Conservation (phyloP, 2,888 invertebrate genomes). For the Oconnorella tubifera region DNA sequence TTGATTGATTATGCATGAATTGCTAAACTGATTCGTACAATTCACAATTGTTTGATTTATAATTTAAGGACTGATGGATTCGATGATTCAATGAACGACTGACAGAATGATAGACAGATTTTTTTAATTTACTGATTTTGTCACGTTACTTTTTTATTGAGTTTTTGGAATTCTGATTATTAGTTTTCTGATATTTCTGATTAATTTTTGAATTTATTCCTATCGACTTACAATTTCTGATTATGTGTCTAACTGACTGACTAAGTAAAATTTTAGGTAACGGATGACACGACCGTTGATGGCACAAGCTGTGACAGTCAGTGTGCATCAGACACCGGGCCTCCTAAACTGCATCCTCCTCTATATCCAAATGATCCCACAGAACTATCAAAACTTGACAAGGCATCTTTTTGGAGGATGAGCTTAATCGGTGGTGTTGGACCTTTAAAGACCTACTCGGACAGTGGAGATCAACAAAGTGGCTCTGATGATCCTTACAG, state of each 20-base stretch:
- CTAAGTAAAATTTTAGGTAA: slow-evolving; percentile 1
- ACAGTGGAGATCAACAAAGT: slow-evolving; percentile 5
- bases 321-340: slow-evolving; percentile 2
- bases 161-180: background rate
- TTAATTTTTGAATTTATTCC: background rate
- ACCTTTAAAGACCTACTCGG: background rate
- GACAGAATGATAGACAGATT: too few relatives aligned
- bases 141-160: background rate
- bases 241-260: background rate
- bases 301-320: slow-evolving; percentile 13
- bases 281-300: slow-evolving; percentile 4
- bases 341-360: background rate
- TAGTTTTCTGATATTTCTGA: too few relatives aligned
- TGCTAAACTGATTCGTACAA: too few relatives aligned
- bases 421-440: background rate
- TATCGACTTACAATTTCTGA: background rate
- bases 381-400: slow-evolving; percentile 11
- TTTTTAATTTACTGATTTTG: too few relatives aligned
- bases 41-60: too few relatives aligned
- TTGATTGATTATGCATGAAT: too few relatives aligned
- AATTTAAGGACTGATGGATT: too few relatives aligned
- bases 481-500: background rate
- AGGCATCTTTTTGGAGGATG: slow-evolving; percentile 9
- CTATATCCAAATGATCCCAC: background rate
- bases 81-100: too few relatives aligned